Evolutionary conservation across 1,140 invertebrate species (phyloP).

Genomic region (Trinorchestia longiramus): DNA sequence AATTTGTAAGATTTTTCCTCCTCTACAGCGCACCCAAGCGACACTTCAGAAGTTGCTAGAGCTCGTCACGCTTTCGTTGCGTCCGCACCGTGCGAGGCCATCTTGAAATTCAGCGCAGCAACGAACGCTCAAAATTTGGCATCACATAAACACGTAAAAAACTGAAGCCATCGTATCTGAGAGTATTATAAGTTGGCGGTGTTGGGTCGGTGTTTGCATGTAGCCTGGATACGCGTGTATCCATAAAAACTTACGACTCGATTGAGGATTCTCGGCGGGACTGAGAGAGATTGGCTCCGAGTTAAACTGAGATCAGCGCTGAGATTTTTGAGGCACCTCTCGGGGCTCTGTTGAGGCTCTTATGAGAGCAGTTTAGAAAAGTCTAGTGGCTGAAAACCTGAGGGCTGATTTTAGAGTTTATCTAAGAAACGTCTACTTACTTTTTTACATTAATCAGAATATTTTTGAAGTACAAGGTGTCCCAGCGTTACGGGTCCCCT

Average conservation of each 20-base stretch:
- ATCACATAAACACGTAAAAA: conserved; percentile 49
- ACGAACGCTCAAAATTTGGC: background rate
- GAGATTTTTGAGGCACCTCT: background rate
- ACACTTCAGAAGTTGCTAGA: background rate
- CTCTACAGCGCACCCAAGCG: background rate
- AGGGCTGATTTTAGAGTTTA: background rate
- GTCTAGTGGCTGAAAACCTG: background rate
- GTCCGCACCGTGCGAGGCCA: background rate
- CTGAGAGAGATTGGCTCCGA: conserved; percentile 48
- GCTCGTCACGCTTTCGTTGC: background rate
- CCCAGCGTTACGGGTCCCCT: too few species aligned
- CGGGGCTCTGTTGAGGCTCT: background rate
- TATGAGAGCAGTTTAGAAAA: conserved; percentile 7
- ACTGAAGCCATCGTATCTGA: conserved; percentile 36
- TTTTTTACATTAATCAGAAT: too few species aligned
- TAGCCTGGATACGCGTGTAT: conserved; percentile 39
- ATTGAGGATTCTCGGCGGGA: conserved; percentile 19
- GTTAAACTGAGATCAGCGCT: conserved; percentile 50
- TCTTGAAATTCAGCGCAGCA: conserved; percentile 35
- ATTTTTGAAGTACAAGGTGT: too few species aligned
- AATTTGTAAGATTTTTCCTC: background rate
- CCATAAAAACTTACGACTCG: conserved; percentile 46
- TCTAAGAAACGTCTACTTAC: background rate
- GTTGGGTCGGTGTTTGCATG: conserved; percentile 38
- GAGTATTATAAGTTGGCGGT: conserved; percentile 49